These are phyloP conservation scores for Neocrepidodera transversa DNA, from an alignment of 2,888 invertebrate species.

Conservation along the genomic window DNA sequence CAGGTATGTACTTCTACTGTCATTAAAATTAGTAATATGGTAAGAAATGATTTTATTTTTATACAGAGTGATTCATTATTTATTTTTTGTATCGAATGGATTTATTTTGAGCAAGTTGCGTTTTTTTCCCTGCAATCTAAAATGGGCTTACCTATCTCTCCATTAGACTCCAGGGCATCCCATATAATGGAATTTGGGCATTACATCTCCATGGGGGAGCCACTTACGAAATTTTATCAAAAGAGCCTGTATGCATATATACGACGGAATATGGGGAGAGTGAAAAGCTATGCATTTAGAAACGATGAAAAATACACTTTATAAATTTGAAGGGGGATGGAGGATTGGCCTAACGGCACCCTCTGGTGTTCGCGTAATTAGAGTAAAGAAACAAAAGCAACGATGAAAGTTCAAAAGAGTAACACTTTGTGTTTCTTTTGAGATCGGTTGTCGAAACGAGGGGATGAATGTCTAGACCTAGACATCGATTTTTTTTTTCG, in stretches of 20 bases:
- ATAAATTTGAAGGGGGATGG: constrained; percentile 16
- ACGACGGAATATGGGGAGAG: constrained; percentile 15
- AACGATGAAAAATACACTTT: constrained; percentile 31
- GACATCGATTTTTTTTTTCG: constrained; percentile 23
- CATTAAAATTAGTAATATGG: too few relatives aligned
- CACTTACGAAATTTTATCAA: constrained; percentile 31
- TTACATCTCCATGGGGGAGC: constrained; percentile 50
- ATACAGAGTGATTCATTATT: too few relatives aligned
- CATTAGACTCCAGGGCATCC: constrained; percentile 42
- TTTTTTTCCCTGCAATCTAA: too few relatives aligned
- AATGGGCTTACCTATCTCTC: too few relatives aligned
- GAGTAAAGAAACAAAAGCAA: constrained; percentile 25
- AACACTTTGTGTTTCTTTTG: constrained; percentile 23
- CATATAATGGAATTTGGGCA: constrained; percentile 53
- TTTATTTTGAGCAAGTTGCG: too few relatives aligned
- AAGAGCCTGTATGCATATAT: constrained; percentile 25
- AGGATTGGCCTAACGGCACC: constrained; percentile 6
- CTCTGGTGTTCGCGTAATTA: constrained; percentile 23
- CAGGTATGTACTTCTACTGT: too few relatives aligned
- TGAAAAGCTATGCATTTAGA: constrained; percentile 28
- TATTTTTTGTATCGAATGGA: too few relatives aligned
- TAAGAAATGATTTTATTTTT: too few relatives aligned
- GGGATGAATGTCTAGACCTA: constrained; percentile 17
- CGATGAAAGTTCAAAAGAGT: constrained; percentile 22
- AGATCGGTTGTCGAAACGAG: neutral